Evolutionary conservation across 2,888 invertebrate genomes (phyloP), one percentile per base, ranked within the genome.

Genomic region (Apoderus coryli): DNA sequence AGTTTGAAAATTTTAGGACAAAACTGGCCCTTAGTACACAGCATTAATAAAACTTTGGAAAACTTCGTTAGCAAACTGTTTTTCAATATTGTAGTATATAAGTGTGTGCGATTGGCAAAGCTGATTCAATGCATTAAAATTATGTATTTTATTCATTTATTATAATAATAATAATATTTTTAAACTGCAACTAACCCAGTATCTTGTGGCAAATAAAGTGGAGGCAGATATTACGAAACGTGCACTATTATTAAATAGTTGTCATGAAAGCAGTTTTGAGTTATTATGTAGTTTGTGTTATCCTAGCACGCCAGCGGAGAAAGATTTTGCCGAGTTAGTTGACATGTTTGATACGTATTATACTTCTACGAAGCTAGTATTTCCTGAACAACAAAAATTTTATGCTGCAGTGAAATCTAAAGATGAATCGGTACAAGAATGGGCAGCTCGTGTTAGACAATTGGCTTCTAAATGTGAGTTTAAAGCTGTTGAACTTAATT

Each of bases 391-490:
- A 24, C 14, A 24, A 25, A 29, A n/a, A 11, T 28, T 34, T 28
- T 31, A 34, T 36, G 25, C 30, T 32, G 36, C 35, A 29, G 32
- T 34, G 22, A 38, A 38, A 15, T 23, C 31, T 3, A 34, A 34
- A 22, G 25, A 33, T 24, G 29, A 33, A 29, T 12, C 22, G 13
- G 33, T 33, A 9, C 28, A 33, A 16, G 33, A 33, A 22, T 32
- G 28, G 32, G 28, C 32, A 22, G 32, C 23, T 5, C 28, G 32
- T n/a, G 16, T 32, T 4, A 5, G 28, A 22, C 13, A 23, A 14
- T 22, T 32, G 11, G 31, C 31, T 13, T 25, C 11, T 7, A 27
- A 30, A 16, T 34, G 31, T 22, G 23, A 31, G 13, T 34, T 34
- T 32, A 19, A 31, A 12, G 10, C 3, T 22, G 7, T 13, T 10